Base-by-base conservation (phyloP, 2,797 vertebrate species). In the Ciconia nigra region DNA sequence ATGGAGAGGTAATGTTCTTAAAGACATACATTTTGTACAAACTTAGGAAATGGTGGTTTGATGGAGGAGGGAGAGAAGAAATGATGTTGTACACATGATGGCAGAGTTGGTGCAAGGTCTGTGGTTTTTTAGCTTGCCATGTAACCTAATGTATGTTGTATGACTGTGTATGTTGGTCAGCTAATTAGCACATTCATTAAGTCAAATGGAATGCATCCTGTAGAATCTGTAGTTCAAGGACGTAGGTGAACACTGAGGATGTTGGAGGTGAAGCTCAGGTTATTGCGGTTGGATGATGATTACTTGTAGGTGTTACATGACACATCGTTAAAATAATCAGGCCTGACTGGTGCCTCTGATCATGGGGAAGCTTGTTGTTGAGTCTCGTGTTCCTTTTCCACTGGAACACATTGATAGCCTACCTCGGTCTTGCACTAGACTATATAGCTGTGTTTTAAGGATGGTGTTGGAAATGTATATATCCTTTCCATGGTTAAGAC, bases 231-330 rank as follows among this genome's bases (percentile, higher is more conserved):
- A 21, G 26, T 90, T 91, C 33, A 79, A 72, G 66, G 57, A 25
- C 0, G 1, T 10, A 25, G 62, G 37, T 69, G 58, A 72, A 55
- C 66, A 11, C 21, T 72, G 63, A 63, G 72, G 72, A 35, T 57
- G 3, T 46, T 54, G 61, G 70, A 93, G 92, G 61, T 90, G 93
- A 95, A 89, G 42, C 66, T 84, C 39, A 61, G 93, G 89, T 93
- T 84, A 15, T 39, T 94, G 94, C 0, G 51, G 74, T 66, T 93
- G 66, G 62, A 2, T 92, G 92, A 65, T 89, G 87, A 80, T 79
- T 89, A 3, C 71, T 65, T n/a, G 73, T 72, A 65, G 87, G 88
- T 0, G 1, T 90, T 90, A 66, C 42, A 11, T 93, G 85, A 90
- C 79, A 39, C 55, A 59, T 84, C 1, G 0, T 79, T 72, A 65